Evolutionary conservation across 1,140 invertebrate species (phyloP).

Genomic region (Bicyclus anynana): DNA sequence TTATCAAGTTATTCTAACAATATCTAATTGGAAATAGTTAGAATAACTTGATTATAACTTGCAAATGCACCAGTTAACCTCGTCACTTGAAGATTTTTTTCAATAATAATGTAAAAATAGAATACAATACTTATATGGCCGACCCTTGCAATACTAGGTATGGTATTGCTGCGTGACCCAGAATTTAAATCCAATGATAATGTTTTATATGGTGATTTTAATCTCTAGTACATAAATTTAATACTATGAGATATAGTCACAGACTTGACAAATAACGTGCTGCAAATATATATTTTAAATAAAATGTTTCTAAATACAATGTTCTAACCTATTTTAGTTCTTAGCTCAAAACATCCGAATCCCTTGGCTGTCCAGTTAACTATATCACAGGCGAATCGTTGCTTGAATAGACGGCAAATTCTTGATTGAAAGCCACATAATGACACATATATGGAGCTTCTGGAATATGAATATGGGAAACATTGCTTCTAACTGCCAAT

Average conservation of each 20-base stretch:
- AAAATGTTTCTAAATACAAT: too few relatives aligned
- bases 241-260: not conserved
- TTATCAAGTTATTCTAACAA: too few relatives aligned
- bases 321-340: too few relatives aligned
- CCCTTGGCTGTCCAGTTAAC: too few relatives aligned
- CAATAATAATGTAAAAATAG: conserved; percentile 27
- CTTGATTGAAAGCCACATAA: too few relatives aligned
- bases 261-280: not conserved
- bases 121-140: conserved; percentile 24
- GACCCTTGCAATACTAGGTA: conserved; percentile 30
- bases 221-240: conserved; percentile 19
- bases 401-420: too few relatives aligned
- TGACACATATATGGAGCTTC: too few relatives aligned
- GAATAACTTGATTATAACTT: not conserved
- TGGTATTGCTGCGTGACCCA: conserved; percentile 25
- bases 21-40: not conserved
- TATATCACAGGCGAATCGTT: too few relatives aligned
- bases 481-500: too few relatives aligned
- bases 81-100: conserved; percentile 5
- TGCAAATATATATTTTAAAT: not conserved
- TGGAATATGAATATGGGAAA: too few relatives aligned
- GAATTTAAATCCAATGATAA: conserved; percentile 29
- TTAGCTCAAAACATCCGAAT: too few relatives aligned
- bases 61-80: conserved; percentile 20
- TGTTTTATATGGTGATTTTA: conserved; percentile 30